Conservation (phyloP, 2,888 invertebrate genomes). For the Rhagonycha fulva region DNA sequence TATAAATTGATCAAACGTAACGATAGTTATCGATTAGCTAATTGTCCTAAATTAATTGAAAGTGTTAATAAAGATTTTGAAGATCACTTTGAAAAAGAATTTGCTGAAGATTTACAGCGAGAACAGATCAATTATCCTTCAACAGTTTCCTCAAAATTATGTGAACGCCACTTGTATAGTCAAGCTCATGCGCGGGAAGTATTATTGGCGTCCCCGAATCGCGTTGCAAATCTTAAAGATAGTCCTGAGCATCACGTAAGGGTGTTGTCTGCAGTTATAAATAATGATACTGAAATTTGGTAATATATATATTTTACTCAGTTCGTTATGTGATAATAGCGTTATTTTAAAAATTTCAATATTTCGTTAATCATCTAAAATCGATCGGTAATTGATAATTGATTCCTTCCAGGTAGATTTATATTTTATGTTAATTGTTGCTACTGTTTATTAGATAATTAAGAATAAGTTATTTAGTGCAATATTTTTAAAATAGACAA, state of each 20-base stretch:
- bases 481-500: slow-evolving; percentile 8
- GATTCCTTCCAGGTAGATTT: slow-evolving; percentile 30
- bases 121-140: slow-evolving; percentile 74
- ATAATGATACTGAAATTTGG: slow-evolving; percentile 76
- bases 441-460: background rate
- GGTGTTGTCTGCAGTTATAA: slow-evolving; percentile 65
- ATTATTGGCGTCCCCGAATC: slow-evolving; percentile 61
- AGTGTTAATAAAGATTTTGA: slow-evolving; percentile 51
- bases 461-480: slow-evolving; percentile 27
- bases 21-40: slow-evolving; percentile 84
- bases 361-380: background rate
- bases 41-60: slow-evolving; percentile 65
- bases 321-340: slow-evolving; percentile 9
- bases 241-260: slow-evolving; percentile 66
- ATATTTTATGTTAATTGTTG: background rate
- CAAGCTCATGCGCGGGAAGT: slow-evolving; percentile 53
- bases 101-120: slow-evolving; percentile 65
- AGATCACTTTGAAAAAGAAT: slow-evolving; percentile 65
- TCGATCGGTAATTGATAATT: slow-evolving; percentile 44
- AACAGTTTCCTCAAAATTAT: slow-evolving; percentile 64
- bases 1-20: slow-evolving; percentile 71
- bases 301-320: slow-evolving; percentile 50
- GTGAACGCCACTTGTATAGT: slow-evolving; percentile 51
- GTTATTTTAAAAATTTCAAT: background rate
- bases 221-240: slow-evolving; percentile 67